Percentiles rank a stretch among this genome's conserved stretches.
Evolutionary conservation across 2,888 invertebrate species (phyloP).

Genomic region (Lacanobia oleracea): DNA sequence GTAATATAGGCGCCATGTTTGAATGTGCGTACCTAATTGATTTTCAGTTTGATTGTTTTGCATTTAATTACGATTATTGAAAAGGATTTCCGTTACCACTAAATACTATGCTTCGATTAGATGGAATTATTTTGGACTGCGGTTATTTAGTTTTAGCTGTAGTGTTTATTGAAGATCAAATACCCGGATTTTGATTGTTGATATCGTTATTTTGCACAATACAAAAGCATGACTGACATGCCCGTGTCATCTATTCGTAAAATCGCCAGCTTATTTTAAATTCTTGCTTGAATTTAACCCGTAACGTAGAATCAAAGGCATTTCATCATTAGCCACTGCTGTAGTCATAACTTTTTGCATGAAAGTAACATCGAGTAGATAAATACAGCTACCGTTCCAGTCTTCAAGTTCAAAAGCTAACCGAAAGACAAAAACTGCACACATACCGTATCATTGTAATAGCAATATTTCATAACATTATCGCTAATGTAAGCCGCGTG

Average conservation of each 20-base stretch:
- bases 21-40: constrained; percentile 45
- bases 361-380: background rate
- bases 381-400: background rate
- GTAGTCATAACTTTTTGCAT: background rate
- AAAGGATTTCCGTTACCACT: constrained; percentile 12
- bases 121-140: constrained; percentile 4
- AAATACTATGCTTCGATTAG: background rate
- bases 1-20: constrained; percentile 37
- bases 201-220: background rate
- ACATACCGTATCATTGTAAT: constrained; percentile 40
- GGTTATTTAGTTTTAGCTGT: background rate
- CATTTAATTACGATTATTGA: constrained; percentile 44
- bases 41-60: constrained; percentile 40
- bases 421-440: constrained; percentile 27
- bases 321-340: no score
- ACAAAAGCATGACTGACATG: background rate
- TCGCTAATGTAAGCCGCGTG: constrained; percentile 84
- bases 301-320: background rate
- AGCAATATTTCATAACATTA: constrained; percentile 86
- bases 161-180: background rate
- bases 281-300: background rate
- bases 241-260: background rate
- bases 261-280: background rate
- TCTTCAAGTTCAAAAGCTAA: constrained; percentile 34
- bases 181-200: background rate